Evolutionary conservation across 2,888 invertebrate genomes (phyloP).

Genomic region (Autographa gamma): DNA sequence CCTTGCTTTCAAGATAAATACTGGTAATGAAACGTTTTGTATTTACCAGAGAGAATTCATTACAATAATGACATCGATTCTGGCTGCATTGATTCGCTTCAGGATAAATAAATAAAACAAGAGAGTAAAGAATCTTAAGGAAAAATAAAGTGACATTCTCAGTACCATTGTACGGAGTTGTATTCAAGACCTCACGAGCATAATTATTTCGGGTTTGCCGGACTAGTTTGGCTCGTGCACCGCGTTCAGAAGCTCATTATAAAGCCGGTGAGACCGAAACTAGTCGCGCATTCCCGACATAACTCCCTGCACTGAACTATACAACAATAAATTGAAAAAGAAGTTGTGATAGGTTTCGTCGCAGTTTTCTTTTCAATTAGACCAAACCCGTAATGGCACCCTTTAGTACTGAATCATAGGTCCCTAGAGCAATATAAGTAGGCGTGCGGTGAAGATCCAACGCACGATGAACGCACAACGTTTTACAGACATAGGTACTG

Average conservation of each 20-base stretch:
- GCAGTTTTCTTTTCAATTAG: slow-evolving; percentile 48
- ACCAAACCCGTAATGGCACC: slow-evolving; percentile 62
- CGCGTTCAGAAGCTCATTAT: background rate
- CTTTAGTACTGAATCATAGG: slow-evolving; percentile 67
- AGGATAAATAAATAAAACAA: slow-evolving; percentile 31
- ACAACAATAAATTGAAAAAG: background rate
- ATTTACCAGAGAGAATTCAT: slow-evolving; percentile 35
- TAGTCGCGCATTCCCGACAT: background rate
- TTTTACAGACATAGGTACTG: slow-evolving; percentile 58
- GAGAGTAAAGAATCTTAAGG: background rate
- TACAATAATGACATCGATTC: slow-evolving; percentile 39
- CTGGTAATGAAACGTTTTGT: slow-evolving; percentile 36
- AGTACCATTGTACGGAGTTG: background rate
- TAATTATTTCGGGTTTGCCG: background rate
- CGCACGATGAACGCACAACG: slow-evolving; percentile 56
- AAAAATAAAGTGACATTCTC: background rate
- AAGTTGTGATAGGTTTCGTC: slow-evolving; percentile 2
- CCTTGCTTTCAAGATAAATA: slow-evolving; percentile 44
- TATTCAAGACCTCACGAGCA: background rate
- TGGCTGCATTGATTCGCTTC: slow-evolving; percentile 36
- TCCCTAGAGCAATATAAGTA: slow-evolving; percentile 61
- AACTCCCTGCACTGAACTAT: background rate
- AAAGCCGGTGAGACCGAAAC: background rate
- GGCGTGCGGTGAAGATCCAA: slow-evolving; percentile 60
- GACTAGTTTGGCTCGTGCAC: slow-evolving; percentile 2